phyloP scores from a whole-genome alignment of 2,888 invertebrate species.

The Cosmia trapezina region DNA sequence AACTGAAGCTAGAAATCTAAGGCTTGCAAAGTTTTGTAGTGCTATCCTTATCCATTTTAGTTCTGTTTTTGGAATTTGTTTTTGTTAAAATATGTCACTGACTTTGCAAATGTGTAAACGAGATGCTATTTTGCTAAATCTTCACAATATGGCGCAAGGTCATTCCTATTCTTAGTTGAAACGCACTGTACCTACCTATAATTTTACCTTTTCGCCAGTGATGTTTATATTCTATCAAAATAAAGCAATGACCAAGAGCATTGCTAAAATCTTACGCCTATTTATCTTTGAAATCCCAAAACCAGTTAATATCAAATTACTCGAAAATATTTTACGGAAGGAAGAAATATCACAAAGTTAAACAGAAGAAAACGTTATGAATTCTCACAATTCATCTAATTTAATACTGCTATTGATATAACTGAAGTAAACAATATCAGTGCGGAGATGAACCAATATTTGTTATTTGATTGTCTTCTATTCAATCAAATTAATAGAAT shows the following conservation, averaged over 20 bases:
- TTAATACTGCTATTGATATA: slow-evolving; percentile 29
- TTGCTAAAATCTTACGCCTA: not conserved
- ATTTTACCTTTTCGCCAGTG: too few species aligned
- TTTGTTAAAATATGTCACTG: too few species aligned
- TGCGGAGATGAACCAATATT: slow-evolving; percentile 26
- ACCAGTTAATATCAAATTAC: slow-evolving; percentile 14
- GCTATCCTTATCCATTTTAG: too few species aligned
- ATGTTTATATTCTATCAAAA: not conserved
- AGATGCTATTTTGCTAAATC: too few species aligned
- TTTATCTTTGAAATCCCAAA: not conserved
- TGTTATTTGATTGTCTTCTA: slow-evolving; percentile 16
- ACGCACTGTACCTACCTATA: too few species aligned
- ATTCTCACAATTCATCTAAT: slow-evolving; percentile 13
- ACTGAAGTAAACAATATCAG: slow-evolving; percentile 24
- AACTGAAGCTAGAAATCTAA: too few species aligned
- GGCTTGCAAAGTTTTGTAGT: too few species aligned
- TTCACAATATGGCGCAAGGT: too few species aligned
- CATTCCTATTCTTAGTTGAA: too few species aligned
- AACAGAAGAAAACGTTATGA: slow-evolving; percentile 12
- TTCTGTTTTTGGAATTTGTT: too few species aligned
- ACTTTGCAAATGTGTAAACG: too few species aligned
- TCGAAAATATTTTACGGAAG: slow-evolving; percentile 19
- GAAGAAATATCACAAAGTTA: not conserved
- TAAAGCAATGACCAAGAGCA: not conserved
- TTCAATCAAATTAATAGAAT: slow-evolving; percentile 23